Base-by-base conservation (phyloP, 2,797 vertebrate genomes). In the Lagodon rhomboides region DNA sequence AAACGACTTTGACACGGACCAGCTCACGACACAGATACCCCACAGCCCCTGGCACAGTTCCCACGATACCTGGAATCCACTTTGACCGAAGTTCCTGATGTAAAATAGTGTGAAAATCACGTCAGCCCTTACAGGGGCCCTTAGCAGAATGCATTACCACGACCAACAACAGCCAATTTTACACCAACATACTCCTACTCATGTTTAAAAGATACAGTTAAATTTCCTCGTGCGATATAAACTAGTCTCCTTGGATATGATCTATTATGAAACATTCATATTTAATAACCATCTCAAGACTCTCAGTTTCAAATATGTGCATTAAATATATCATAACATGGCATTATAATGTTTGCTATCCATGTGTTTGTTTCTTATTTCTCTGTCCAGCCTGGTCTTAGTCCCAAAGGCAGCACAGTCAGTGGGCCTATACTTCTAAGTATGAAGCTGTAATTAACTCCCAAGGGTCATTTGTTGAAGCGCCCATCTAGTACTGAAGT, bases 21-120 rank as follows among this genome's bases (percentile, higher is more conserved):
- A 65, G 63, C 53, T 75, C 46, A 20, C 41, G 62, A 43, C 54
- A 59, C 49, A 70, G n/a, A 64, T 44, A 25, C 54, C 18, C 6
- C 51, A 56, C 74, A 54, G 18, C 76, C 50, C 22, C 25, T 49
- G 51, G 41, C 38, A 22, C 11, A 58, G 78, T 85, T 79, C 77
- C 83, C 79, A 83, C 43, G 56, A 83, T 64, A 67, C 72, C 60
- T 75, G 43, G 66, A 74, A 83, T 59, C 61, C 78, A 61, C 58
- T 74, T 51, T 47, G 56, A 76, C 61, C 76, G 50, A 72, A 82
- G 34, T 56, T 38, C 58, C 62, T 84, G 65, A 69, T 85, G 65
- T 74, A 59, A 83, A 85, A 77, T 23, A 60, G 62, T 73, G 34
- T 5, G 22, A 62, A 47, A 84, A 73, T 79, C 51, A 59, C 27